phyloP scores from a whole-genome alignment of 1,140 invertebrate species.

The Colletes latitarsis region DNA sequence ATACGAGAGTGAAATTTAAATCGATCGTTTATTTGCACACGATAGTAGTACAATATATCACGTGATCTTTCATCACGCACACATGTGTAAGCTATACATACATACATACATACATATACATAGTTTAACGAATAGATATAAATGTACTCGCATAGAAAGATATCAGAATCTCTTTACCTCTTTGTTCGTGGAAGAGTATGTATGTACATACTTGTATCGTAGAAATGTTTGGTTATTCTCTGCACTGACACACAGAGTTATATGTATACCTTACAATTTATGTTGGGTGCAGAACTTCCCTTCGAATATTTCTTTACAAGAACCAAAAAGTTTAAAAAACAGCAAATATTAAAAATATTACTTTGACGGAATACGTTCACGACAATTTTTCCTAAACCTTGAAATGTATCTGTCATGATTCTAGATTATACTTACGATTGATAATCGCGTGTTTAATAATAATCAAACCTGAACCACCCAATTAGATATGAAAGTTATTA shows the following conservation, averaged over 20 bases:
- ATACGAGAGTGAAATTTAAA: constrained; percentile 29
- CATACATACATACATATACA: too few relatives aligned
- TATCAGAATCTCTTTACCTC: not conserved
- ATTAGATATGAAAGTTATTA: not conserved
- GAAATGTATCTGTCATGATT: not conserved
- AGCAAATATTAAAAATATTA: not conserved
- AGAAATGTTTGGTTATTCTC: not conserved
- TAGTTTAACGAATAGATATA: not conserved
- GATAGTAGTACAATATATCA: constrained; percentile 19
- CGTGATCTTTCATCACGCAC: constrained; percentile 25
- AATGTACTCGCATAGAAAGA: not conserved
- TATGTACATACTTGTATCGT: too few relatives aligned
- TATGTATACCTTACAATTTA: not conserved
- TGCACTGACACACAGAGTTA: not conserved
- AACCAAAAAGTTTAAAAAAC: too few relatives aligned
- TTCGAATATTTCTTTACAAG: not conserved
- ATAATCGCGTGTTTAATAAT: not conserved
- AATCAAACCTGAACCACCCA: not conserved
- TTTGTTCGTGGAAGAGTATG: not conserved
- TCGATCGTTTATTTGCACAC: constrained; percentile 37
- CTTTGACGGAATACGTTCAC: too few relatives aligned
- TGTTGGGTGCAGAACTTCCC: not conserved
- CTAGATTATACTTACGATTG: not conserved
- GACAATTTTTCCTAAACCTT: not conserved
- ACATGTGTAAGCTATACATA: not conserved